These are phyloP conservation scores for Pristionchus japonicus DNA, from an alignment of 2,888 invertebrate genomes.

Conservation along the genomic window DNA sequence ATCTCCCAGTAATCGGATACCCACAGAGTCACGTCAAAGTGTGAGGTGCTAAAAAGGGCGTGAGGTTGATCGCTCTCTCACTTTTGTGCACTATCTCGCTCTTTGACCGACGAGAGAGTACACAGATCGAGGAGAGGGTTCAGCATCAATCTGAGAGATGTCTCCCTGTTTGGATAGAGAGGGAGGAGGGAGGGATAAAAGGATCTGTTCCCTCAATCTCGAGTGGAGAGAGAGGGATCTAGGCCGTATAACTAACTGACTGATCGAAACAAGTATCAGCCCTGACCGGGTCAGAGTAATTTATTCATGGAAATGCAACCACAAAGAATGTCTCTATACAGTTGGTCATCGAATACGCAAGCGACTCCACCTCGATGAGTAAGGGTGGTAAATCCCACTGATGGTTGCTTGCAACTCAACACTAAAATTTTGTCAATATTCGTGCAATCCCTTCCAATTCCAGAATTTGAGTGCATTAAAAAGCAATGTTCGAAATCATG, in stretches of 20 bases:
- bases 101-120: not conserved
- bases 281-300: not conserved
- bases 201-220: constrained; percentile 13
- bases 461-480: too few relatives aligned
- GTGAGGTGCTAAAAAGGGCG: constrained; percentile 27
- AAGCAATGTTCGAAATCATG: too few relatives aligned
- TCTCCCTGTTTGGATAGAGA: constrained; percentile 10
- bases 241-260: not conserved
- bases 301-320: not conserved
- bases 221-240: constrained; percentile 1
- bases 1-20: not conserved
- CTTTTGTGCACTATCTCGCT: not conserved
- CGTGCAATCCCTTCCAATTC: too few relatives aligned
- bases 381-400: too few relatives aligned
- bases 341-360: not conserved
- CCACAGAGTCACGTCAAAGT: not conserved
- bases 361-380: too few relatives aligned
- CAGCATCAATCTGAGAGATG: not conserved
- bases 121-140: not conserved
- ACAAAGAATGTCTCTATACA: not conserved
- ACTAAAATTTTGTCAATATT: too few relatives aligned
- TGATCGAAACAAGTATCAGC: not conserved
- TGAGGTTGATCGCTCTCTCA: constrained; percentile 2
- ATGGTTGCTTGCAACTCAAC: too few relatives aligned
- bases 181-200: constrained; percentile 9